Evolutionary conservation across 2,797 vertebrate genomes (phyloP), one percentile per base, ranked within the genome.

Genomic region (Antrozous pallidus): DNA sequence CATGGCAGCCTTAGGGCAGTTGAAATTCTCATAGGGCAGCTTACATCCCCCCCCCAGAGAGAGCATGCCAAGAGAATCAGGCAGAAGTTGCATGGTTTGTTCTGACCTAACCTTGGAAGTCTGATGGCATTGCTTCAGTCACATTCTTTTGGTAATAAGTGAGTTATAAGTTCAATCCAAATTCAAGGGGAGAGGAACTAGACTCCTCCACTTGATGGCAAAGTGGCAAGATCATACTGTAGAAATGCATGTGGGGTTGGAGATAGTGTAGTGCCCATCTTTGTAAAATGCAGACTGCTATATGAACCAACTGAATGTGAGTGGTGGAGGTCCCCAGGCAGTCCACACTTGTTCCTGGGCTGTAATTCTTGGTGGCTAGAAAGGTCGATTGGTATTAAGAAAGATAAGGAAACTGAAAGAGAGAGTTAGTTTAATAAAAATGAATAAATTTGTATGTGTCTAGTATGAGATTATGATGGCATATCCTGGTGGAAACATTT

Each of bases 301-400:
- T 13, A 0, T 77, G 86, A 92, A 77, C 33, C 78, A 65, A 31
- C 17, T 75, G 65, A 70, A 54, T 61, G 33, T 58, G 49, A 58
- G 5, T 54, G n/a, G 42, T 78, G 18, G 49, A 56, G 63, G 13
- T 84, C 24, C 45, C 31, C 36, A 77, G 58, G 85, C 45, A 88
- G 77, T 65, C 74, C 67, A 49, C 0, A 13, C 1, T 80, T 80
- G 5, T 36, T 56, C 56, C 51, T 87, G 22, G 84, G 58, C 24
- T 80, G 94, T 89, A 86, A 74, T 71, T 79, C 26, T 38, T 81
- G 26, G 42, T 87, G 71, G 82, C 38, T 40, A 61, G 70, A 90
- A 70, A 94, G 91, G 54, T 45, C 36, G 51, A n/a, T 54, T 54
- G 28, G 80, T 86, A 49, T 67, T 88, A 86, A 20, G 74, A 83